phyloP scores from a whole-genome alignment of 2,888 invertebrate genomes.

The Malacosoma neustria region DNA sequence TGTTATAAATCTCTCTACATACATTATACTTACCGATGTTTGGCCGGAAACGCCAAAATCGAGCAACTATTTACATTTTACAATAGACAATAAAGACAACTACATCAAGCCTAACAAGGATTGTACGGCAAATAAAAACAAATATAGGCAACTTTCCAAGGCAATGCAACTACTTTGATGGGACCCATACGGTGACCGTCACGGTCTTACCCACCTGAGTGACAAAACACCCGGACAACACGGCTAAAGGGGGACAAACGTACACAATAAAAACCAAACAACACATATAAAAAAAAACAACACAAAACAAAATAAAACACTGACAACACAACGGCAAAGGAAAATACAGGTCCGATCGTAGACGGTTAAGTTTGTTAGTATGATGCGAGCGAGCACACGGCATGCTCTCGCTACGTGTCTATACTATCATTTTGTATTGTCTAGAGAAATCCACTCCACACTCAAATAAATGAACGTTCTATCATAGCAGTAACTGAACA shows the following conservation, averaged over 20 bases:
- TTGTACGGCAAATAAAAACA: constrained; percentile 63
- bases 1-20: constrained; percentile 34
- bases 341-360: constrained; percentile 44
- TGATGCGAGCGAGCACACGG: constrained; percentile 48
- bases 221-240: constrained; percentile 48
- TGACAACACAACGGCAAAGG: constrained; percentile 68
- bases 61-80: constrained; percentile 44
- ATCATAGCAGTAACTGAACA: constrained; percentile 62
- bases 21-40: constrained; percentile 47
- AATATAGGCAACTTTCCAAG: constrained; percentile 50
- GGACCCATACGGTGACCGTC: constrained; percentile 42
- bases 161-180: constrained; percentile 55
- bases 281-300: constrained; percentile 30
- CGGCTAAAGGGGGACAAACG: constrained; percentile 46
- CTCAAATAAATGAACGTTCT: constrained; percentile 53
- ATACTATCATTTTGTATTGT: constrained; percentile 24
- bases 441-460: constrained; percentile 71
- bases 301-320: constrained; percentile 42
- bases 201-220: constrained; percentile 58
- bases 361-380: constrained; percentile 48
- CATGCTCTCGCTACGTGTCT: constrained; percentile 53
- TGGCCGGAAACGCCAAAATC: constrained; percentile 9
- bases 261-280: constrained; percentile 47
- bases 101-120: constrained; percentile 66
- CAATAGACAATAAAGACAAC: constrained; percentile 44